Base-by-base conservation (phyloP, 2,113 vertebrate species). In the Leptodactylus fuscus region DNA sequence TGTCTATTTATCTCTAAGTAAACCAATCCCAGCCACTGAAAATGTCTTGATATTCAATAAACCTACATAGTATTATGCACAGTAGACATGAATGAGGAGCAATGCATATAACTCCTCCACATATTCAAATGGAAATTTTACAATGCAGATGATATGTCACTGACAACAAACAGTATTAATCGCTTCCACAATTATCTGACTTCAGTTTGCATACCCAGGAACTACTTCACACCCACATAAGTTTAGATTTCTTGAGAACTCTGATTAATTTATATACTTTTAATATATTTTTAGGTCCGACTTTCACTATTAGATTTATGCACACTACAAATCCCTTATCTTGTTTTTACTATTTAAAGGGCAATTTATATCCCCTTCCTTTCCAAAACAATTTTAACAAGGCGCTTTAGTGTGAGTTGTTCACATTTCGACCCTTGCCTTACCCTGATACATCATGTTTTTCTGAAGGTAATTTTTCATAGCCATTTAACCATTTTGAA, bases 181-280 rank as follows among this genome's bases (percentile, higher is more conserved):
- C 46, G 41, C 70, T 75, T 75, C 70, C 81, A 60, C 69, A 62
- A 73, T 22, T 55, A 83, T 44, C 24, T 12, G 10, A 46, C 38
- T 27, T 13, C 49, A 27, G n/a, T 51, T 76, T 85, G 29, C 74
- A 41, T 79, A 85, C 22, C 29, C 44, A 55, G 60, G 83, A 84
- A 85, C 49, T 78, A 69, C n/a, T 78, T 78, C 29, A 67, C 83
- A 70, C 83, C 83, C 83, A 85, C 83, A 5, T 15, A 79, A 36
- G 60, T 53, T 53, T 79, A 78, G 24, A 78, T 67, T 85, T 85
- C 83, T 78, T 78, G 20, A 85, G 83, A 85, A 85, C 58, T 78
- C 38, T 79, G 74, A 85, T 24, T 79, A 78, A 85, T 78, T 34
- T 49, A 49, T 53, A 69, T 46, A 77, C 41, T 77, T 48, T 77